A percentile compares a stretch with the other conserved stretches of the same genome.
Evolutionary conservation across 23 tunicate species (phyloP).

Genomic region (Styela plicata): DNA sequence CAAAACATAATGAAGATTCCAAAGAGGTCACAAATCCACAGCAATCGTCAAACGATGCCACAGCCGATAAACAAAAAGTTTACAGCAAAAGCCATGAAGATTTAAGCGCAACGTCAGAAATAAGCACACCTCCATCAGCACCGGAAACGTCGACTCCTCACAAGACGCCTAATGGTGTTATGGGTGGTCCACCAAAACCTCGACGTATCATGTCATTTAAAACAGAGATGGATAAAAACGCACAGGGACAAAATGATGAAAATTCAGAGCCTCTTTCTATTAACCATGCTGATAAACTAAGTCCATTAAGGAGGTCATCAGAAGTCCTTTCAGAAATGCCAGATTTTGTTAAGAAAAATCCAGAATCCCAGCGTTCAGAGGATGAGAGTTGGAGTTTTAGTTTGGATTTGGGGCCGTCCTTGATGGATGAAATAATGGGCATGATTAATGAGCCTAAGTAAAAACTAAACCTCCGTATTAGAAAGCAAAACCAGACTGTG

Average conservation of each 20-base stretch:
- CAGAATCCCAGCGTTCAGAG: not conserved
- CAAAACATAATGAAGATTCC: conserved; percentile 5
- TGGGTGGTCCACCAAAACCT: conserved; percentile 69
- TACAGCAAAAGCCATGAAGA: conserved; percentile 51
- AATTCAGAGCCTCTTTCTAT: not conserved
- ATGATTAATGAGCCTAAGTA: conserved; percentile 59
- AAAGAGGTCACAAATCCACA: conserved; percentile 11
- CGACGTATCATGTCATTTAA: conserved; percentile 39
- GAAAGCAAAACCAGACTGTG: not conserved
- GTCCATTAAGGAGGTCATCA: conserved; percentile 36
- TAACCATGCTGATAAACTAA: conserved; percentile 26
- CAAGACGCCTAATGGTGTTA: conserved; percentile 30
- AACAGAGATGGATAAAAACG: not conserved
- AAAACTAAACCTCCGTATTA: not conserved
- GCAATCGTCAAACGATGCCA: conserved; percentile 29
- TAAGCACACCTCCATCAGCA: not conserved
- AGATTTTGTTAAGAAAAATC: conserved; percentile 5
- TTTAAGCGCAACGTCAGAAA: not conserved
- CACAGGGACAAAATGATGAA: not conserved
- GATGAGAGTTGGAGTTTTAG: conserved; percentile 69
- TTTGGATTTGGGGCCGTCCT: conserved; percentile 71
- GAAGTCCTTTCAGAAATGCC: conserved; percentile 42
- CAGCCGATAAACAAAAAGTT: conserved; percentile 32
- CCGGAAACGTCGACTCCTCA: not conserved
- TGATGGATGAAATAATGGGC: conserved; percentile 89